These are phyloP conservation scores for Furnarius figulus DNA, from an alignment of 2,113 vertebrate genomes.

Conservation along the genomic window DNA sequence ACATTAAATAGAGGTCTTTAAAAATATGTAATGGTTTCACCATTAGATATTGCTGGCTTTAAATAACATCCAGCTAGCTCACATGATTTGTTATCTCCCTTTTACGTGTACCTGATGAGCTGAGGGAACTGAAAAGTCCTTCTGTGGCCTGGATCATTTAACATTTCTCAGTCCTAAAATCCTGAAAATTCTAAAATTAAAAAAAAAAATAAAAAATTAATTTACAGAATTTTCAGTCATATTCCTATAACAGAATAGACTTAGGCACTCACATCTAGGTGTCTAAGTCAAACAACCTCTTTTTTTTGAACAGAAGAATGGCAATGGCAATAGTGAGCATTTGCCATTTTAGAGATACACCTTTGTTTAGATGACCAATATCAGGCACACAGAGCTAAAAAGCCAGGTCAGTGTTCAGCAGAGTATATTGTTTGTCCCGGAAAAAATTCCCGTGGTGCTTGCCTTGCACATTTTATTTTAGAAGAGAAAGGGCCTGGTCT, in stretches of 20 bases:
- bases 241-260: not conserved
- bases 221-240: not conserved
- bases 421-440: not conserved
- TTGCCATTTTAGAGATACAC: not conserved
- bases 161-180: not conserved
- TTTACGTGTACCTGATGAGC: not conserved
- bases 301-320: not conserved
- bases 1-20: not conserved
- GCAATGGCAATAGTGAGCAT: not conserved
- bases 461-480: not conserved
- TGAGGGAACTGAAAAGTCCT: not conserved
- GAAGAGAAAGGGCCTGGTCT: not conserved
- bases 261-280: not conserved
- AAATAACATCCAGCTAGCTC: not conserved
- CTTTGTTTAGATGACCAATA: not conserved
- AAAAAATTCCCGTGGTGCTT: accelerated
- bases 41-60: not conserved
- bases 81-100: not conserved
- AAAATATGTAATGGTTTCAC: not conserved
- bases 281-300: not conserved
- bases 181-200: not conserved
- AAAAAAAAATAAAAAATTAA: not conserved
- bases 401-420: not conserved
- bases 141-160: not conserved
- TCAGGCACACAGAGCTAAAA: not conserved